Evolutionary conservation across 1,140 invertebrate genomes (phyloP).

Genomic region (Euschistus heros): DNA sequence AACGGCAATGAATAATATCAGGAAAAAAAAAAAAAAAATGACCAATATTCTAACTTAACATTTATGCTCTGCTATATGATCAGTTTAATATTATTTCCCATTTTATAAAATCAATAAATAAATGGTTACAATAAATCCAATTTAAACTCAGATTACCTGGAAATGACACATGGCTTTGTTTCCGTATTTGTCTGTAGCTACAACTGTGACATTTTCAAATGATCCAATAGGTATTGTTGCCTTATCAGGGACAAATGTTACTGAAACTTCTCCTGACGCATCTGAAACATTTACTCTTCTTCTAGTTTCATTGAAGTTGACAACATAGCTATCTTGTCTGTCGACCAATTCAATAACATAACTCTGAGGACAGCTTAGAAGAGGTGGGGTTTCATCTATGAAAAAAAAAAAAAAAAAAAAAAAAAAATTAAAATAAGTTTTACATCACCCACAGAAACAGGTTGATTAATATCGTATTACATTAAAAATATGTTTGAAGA

Average conservation of each 20-base stretch:
- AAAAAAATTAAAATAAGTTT: not conserved
- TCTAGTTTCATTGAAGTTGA: slow-evolving; percentile 87
- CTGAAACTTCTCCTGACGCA: slow-evolving; percentile 74
- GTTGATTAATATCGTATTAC: not conserved
- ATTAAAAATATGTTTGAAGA: too few species aligned
- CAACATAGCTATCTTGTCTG: slow-evolving; percentile 75
- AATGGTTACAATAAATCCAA: not conserved
- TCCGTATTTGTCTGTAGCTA: slow-evolving; percentile 76
- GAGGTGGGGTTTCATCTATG: slow-evolving; percentile 82
- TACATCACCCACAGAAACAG: not conserved
- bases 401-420: too few species aligned
- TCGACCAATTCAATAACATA: slow-evolving; percentile 88
- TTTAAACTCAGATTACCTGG: slow-evolving; percentile 50
- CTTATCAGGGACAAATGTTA: slow-evolving; percentile 73
- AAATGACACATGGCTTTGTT: slow-evolving; percentile 87
- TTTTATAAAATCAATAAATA: not conserved
- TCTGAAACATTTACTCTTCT: slow-evolving; percentile 77
- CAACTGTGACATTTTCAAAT: slow-evolving; percentile 89
- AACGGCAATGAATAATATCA: too few species aligned
- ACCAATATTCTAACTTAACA: not conserved
- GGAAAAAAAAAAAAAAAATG: not conserved
- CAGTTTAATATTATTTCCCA: too few species aligned
- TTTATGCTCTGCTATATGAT: too few species aligned
- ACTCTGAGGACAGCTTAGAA: slow-evolving; percentile 85
- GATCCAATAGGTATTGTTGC: slow-evolving; percentile 80